Base-by-base conservation (phyloP, 2,113 vertebrate species). In the Indicator maculatus region DNA sequence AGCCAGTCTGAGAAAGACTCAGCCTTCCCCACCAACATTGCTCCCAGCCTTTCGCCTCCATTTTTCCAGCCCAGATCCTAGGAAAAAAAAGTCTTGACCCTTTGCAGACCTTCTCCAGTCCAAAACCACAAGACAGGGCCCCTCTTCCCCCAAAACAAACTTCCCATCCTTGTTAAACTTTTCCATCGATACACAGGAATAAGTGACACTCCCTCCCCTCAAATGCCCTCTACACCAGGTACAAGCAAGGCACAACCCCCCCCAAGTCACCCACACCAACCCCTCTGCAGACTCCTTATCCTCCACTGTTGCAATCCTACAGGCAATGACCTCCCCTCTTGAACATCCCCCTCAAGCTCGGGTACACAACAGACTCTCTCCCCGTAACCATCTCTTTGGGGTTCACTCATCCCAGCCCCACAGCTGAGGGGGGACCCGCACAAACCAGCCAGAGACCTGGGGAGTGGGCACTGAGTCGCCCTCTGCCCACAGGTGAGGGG, bases 181-280 rank as follows among this genome's bases (percentile, higher is more conserved):
- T 31, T 47, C 9, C 10, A 39, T 3, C 4, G 5, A 4, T 20
- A 20, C 45, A 11, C 2, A 7, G 7, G 7, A 56, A 14, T 21
- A 4, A 24, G 8, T 12, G 21, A 8, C 16, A 33, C 1, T 4
- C 6, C 4, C n/a, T 3, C 10, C 24, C 10, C 18, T 20, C 67
- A 2, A 17, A 47, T 3, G 6, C 26, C 15, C 47, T 12, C 28
- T 16, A 3, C 2, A 14, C 11, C 30, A 31, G 13, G 23, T 5
- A 44, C 8, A 36, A 63, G 19, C 31, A 66, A 52, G 23, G 47
- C 47, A 60, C 8, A 21, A 7, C 26, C 63, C 61, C 8, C 60
- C 15, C 1, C 11, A 52, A 5, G 2, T 17, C 30, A n/a, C 33
- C 9, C 33, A 33, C 30, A n/a, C 11, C 9, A 36, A 13, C 8